Evolutionary conservation across 2,797 vertebrate species (phyloP).

Genomic region (Periparus ater): DNA sequence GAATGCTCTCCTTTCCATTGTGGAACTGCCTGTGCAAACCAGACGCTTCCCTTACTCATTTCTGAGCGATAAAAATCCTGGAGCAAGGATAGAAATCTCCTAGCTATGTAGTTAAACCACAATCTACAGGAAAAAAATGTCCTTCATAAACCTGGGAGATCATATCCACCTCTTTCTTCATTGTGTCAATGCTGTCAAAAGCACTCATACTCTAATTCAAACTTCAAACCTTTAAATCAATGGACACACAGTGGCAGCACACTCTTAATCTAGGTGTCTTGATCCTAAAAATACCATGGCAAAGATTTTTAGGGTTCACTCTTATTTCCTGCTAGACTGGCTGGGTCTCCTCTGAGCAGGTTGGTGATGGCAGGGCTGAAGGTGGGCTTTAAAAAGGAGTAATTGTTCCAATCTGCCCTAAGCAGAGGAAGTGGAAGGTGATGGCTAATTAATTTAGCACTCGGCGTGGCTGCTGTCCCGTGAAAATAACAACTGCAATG

Average conservation of each 20-base stretch:
- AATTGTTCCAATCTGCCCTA: neutral
- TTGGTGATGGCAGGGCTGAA: neutral
- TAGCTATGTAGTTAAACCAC: neutral
- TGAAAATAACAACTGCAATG: conserved; percentile 33
- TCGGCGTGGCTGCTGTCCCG: neutral
- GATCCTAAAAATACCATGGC: neutral
- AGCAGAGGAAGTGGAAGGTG: conserved; percentile 6
- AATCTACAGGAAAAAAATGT: neutral
- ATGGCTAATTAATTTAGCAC: conserved; percentile 44
- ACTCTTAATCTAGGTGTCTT: neutral
- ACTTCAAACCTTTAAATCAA: neutral
- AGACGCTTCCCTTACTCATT: neutral
- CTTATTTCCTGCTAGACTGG: neutral
- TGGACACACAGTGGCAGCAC: neutral
- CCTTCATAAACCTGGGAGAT: neutral
- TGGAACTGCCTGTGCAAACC: neutral
- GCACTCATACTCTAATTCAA: neutral
- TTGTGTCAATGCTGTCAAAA: neutral
- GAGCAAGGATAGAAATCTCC: neutral
- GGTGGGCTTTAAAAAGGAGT: neutral
- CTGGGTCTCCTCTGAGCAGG: neutral
- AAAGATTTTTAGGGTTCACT: neutral
- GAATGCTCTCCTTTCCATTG: neutral
- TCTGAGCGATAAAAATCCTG: neutral
- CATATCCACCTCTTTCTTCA: neutral